Conservation (phyloP, 2,888 invertebrate genomes). For the Toxonevra muliebris region DNA sequence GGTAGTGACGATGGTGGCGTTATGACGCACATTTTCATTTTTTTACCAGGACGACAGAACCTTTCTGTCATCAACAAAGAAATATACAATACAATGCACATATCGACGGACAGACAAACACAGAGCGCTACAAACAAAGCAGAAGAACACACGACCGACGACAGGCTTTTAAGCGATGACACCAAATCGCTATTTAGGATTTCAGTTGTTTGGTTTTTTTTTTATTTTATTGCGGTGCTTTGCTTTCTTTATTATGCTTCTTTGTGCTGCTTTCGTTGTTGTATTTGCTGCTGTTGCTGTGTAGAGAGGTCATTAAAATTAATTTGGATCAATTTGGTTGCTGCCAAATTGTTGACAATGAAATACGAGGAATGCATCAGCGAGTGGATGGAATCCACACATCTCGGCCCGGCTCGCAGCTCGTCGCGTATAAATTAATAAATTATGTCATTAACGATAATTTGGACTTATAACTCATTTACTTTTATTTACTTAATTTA, state of each 20-base stretch:
- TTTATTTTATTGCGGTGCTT: slow-evolving; percentile 8
- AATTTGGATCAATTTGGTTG: slow-evolving; percentile 63
- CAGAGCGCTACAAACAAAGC: slow-evolving; percentile 12
- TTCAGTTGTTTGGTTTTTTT: slow-evolving; percentile 25
- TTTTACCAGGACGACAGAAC: slow-evolving; percentile 19
- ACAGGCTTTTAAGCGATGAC: slow-evolving; percentile 65
- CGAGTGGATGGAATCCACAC: slow-evolving; percentile 18
- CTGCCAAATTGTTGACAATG: slow-evolving; percentile 63
- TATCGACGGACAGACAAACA: slow-evolving; percentile 3
- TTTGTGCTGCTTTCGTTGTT: slow-evolving; percentile 1
- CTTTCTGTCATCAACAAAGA: too few species aligned
- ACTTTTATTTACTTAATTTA: slow-evolving; percentile 29
- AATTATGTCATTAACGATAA: slow-evolving; percentile 44
- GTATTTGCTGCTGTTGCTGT: slow-evolving; percentile 16
- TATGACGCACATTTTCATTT: slow-evolving; percentile 31
- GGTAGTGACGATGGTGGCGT: slow-evolving; percentile 41
- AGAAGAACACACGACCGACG: too few species aligned
- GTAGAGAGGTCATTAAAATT: slow-evolving; percentile 61
- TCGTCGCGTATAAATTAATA: slow-evolving; percentile 32
- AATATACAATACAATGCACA: slow-evolving; percentile 34
- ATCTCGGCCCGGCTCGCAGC: too few species aligned
- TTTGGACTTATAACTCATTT: slow-evolving; percentile 43
- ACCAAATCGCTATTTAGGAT: slow-evolving; percentile 65
- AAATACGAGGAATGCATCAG: slow-evolving; percentile 49
- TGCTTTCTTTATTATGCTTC: slow-evolving; percentile 4